Conservation (phyloP, 2,113 vertebrate species). For the Otus sunia region DNA sequence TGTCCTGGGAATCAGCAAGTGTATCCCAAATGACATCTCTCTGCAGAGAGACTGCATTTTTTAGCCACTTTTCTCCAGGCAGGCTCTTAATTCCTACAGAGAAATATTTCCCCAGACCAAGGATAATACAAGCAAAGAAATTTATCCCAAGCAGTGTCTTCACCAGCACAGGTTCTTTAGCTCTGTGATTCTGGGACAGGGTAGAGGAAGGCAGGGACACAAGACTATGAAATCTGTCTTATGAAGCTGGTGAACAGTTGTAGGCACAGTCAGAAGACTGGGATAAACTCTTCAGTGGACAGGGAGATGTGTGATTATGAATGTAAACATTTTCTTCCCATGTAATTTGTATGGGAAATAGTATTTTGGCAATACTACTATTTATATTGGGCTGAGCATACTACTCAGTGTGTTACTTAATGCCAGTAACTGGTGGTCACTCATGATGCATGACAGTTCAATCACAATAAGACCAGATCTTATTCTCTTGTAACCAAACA, state of each 20-base stretch:
- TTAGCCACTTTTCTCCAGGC: not conserved
- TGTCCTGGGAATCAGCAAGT: not conserved
- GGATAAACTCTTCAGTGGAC: not conserved
- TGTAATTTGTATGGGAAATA: not conserved
- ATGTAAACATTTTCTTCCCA: not conserved
- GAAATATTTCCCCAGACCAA: not conserved
- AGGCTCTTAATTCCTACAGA: not conserved
- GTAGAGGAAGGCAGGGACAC: not conserved
- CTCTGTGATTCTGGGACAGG: not conserved
- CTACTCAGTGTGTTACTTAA: not conserved
- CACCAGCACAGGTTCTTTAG: not conserved
- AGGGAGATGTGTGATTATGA: not conserved
- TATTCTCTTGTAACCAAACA: not conserved
- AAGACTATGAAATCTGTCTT: not conserved
- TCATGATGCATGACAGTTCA: not conserved
- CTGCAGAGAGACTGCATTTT: not conserved
- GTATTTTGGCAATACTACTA: not conserved
- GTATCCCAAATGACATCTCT: not conserved
- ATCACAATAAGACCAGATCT: not conserved
- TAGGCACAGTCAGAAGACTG: not conserved
- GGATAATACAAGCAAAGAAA: not conserved
- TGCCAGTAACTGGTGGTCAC: not conserved
- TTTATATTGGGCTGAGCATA: not conserved
- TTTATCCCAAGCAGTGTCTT: not conserved
- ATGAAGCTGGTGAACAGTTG: not conserved